Percentiles rank a stretch among this genome's conserved stretches.
Evolutionary conservation across 2,888 invertebrate species (phyloP).

Genomic region (Agrotis ipsilon): DNA sequence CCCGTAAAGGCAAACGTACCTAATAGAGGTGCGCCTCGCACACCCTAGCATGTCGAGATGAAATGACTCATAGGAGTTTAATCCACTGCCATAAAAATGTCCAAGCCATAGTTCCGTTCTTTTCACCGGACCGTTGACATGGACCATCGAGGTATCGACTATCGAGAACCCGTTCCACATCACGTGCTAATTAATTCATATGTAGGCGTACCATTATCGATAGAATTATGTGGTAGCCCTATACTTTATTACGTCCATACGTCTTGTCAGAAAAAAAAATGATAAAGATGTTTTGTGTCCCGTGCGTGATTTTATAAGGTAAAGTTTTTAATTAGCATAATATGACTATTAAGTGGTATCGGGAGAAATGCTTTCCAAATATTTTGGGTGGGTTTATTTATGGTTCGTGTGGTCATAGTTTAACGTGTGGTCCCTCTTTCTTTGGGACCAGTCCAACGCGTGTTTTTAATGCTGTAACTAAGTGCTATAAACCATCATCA

Average conservation of each 20-base stretch:
- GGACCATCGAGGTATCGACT: constrained; percentile 71
- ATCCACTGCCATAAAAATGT: constrained; percentile 84
- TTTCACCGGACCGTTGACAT: constrained; percentile 84
- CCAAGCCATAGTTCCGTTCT: constrained; percentile 84
- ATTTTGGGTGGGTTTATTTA: constrained; percentile 65
- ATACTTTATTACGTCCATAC: constrained; percentile 84
- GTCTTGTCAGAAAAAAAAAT: constrained; percentile 81
- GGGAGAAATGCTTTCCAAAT: constrained; percentile 66
- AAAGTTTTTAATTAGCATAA: constrained; percentile 74
- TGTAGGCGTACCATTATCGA: constrained; percentile 89
- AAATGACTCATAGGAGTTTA: constrained; percentile 85
- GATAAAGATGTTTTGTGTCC: constrained; percentile 80
- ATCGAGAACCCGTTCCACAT: constrained; percentile 85
- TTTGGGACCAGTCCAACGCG: background rate
- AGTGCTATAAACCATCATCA: constrained; percentile 1
- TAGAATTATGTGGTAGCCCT: constrained; percentile 88
- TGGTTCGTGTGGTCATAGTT: constrained; percentile 44
- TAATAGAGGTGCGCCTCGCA: constrained; percentile 75
- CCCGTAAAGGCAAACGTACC: constrained; percentile 48
- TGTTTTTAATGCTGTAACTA: constrained; percentile 11
- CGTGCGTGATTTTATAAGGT: constrained; percentile 74
- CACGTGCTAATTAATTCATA: constrained; percentile 89
- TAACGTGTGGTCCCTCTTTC: constrained; percentile 37
- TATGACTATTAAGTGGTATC: constrained; percentile 65
- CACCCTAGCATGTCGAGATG: constrained; percentile 73